Evolutionary conservation across 2,888 invertebrate genomes (phyloP).

Genomic region (Empis livida): DNA sequence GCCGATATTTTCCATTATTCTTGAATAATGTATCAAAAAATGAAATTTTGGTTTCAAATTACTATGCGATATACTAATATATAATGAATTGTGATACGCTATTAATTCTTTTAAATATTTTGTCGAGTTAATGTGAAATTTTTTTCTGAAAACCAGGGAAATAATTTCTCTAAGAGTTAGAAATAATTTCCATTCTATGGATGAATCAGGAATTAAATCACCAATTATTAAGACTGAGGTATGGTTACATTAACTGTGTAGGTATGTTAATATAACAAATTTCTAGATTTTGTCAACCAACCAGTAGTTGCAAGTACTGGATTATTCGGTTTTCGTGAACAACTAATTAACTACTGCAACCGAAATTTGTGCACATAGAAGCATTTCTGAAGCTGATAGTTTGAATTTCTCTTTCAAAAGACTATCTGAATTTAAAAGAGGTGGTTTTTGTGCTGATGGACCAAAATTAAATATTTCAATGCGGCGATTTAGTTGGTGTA

Average conservation of each 20-base stretch:
- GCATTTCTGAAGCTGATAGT: neutral
- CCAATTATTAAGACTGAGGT: neutral
- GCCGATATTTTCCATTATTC: neutral
- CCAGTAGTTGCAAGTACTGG: too few relatives aligned
- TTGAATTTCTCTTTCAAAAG: neutral
- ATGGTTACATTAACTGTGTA: too few relatives aligned
- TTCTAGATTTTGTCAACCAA: too few relatives aligned
- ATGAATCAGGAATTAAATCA: neutral
- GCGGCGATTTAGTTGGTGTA: neutral
- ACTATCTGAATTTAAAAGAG: neutral
- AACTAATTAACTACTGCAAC: too few relatives aligned
- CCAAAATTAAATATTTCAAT: slow-evolving; percentile 1
- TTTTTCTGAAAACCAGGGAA: neutral
- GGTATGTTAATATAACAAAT: too few relatives aligned
- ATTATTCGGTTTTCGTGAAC: too few relatives aligned
- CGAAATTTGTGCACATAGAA: neutral
- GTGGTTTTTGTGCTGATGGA: neutral
- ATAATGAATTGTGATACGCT: neutral
- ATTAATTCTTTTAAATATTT: neutral
- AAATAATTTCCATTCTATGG: neutral
- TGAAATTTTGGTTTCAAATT: neutral
- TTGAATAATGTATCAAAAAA: slow-evolving; percentile 2
- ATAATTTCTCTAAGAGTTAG: neutral
- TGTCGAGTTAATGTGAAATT: neutral
- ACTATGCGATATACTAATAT: neutral